Conservation (phyloP, 2,797 vertebrate species). For the Okamejei kenojei region DNA sequence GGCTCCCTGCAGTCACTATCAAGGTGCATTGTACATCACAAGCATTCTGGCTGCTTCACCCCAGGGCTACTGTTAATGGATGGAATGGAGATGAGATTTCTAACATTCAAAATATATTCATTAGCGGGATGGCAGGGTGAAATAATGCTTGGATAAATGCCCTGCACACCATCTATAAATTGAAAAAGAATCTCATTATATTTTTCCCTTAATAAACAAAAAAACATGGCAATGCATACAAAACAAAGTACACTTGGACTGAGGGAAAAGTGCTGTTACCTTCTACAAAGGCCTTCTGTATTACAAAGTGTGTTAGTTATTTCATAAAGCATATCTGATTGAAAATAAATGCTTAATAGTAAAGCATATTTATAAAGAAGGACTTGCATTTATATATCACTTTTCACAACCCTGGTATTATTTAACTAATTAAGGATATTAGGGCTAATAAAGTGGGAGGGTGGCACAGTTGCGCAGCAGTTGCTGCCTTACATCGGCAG, state of each 20-base stretch:
- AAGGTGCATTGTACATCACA: slow-evolving; percentile 43
- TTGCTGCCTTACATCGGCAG: too few relatives aligned
- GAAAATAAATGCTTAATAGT: not conserved
- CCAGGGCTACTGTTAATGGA: slow-evolving; percentile 42
- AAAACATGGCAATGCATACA: not conserved
- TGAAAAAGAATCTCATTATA: slow-evolving; percentile 28
- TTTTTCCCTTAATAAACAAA: not conserved
- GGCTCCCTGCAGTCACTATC: slow-evolving; percentile 39
- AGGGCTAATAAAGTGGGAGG: too few relatives aligned
- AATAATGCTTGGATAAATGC: slow-evolving; percentile 28
- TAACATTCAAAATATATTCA: slow-evolving; percentile 44
- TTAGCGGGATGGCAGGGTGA: slow-evolving; percentile 41
- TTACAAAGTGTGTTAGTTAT: not conserved
- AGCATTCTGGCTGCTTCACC: not conserved
- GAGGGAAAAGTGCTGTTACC: not conserved
- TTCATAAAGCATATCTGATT: not conserved
- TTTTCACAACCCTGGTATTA: not conserved
- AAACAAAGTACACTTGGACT: slow-evolving; percentile 5
- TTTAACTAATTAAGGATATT: not conserved
- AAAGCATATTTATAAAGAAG: not conserved
- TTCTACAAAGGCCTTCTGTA: not conserved
- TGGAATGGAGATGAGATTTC: slow-evolving; percentile 43
- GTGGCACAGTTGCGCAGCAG: too few relatives aligned
- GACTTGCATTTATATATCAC: not conserved
- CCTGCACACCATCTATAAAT: slow-evolving; percentile 21